These are phyloP conservation scores for Dicyrtomina minuta DNA, from an alignment of 2,888 invertebrate genomes.

Conservation along the genomic window DNA sequence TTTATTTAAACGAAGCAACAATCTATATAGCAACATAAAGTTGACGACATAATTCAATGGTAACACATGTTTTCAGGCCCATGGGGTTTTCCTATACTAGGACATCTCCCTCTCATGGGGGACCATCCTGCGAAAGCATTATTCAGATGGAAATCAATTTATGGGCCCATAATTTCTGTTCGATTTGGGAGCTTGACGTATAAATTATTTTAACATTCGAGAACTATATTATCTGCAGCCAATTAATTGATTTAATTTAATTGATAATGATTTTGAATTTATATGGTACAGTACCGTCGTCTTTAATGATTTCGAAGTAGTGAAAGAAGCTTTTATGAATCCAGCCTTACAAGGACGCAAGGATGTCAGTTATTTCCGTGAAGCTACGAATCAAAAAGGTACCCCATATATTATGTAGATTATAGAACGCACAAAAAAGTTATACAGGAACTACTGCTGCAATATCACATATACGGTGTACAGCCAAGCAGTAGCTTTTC, in stretches of 20 bases:
- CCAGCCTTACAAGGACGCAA: not conserved
- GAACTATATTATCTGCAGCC: not conserved
- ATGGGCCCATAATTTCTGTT: not conserved
- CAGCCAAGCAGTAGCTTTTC: too few relatives aligned
- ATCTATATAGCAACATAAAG: too few relatives aligned
- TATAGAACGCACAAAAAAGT: too few relatives aligned
- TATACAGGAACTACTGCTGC: too few relatives aligned
- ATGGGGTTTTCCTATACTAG: not conserved
- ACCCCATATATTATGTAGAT: too few relatives aligned
- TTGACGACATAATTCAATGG: too few relatives aligned
- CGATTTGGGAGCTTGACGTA: not conserved
- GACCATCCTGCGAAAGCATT: not conserved
- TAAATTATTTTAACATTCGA: too few relatives aligned
- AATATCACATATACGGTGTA: too few relatives aligned
- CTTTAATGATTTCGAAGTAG: not conserved
- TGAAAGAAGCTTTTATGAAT: not conserved
- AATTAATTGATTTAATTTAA: not conserved
- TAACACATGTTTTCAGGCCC: too few relatives aligned
- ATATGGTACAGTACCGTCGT: not conserved
- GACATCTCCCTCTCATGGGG: not conserved
- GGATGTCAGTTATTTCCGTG: not conserved
- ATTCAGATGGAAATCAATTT: not conserved
- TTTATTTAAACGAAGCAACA: too few relatives aligned
- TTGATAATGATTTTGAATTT: not conserved
- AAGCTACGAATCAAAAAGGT: not conserved